Conservation (phyloP, 2,797 vertebrate species). For the Sibirionetta formosa region DNA sequence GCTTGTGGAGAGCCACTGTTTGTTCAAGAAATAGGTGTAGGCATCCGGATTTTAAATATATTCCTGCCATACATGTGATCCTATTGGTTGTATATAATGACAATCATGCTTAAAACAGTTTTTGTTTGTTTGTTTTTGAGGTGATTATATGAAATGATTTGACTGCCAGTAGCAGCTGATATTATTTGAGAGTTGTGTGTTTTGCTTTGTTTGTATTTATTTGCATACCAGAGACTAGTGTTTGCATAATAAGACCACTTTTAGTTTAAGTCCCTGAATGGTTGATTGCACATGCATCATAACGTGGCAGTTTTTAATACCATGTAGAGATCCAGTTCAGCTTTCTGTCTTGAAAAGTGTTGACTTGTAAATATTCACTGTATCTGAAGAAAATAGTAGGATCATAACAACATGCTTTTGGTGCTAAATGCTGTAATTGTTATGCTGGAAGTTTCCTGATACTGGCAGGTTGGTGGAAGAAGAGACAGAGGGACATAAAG, state of each 20-base stretch:
- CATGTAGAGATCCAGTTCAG: constrained; percentile 41
- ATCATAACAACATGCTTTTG: not conserved
- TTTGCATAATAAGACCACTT: constrained; percentile 82
- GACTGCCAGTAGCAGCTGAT: constrained; percentile 73
- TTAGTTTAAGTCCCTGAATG: constrained; percentile 75
- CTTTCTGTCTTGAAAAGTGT: constrained; percentile 11
- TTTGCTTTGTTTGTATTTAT: constrained; percentile 79
- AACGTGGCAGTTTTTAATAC: constrained; percentile 47
- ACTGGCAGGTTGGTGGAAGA: not conserved
- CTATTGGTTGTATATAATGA: constrained; percentile 2
- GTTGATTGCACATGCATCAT: constrained; percentile 71
- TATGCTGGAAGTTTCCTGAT: not conserved
- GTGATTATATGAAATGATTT: constrained; percentile 57
- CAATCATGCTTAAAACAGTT: not conserved
- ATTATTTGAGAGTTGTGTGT: constrained; percentile 71
- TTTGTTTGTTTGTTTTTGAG: not conserved
- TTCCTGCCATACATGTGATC: constrained; percentile 25
- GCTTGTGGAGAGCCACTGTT: constrained; percentile 2
- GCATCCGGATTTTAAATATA: constrained; percentile 2
- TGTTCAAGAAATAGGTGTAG: not conserved
- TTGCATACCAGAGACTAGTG: constrained; percentile 79
- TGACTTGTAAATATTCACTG: constrained; percentile 24
- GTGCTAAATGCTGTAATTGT: not conserved
- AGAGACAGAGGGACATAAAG: not conserved
- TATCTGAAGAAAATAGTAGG: not conserved